Conservation (phyloP, 2,113 vertebrate genomes). For the Andinoacara biseriatus region DNA sequence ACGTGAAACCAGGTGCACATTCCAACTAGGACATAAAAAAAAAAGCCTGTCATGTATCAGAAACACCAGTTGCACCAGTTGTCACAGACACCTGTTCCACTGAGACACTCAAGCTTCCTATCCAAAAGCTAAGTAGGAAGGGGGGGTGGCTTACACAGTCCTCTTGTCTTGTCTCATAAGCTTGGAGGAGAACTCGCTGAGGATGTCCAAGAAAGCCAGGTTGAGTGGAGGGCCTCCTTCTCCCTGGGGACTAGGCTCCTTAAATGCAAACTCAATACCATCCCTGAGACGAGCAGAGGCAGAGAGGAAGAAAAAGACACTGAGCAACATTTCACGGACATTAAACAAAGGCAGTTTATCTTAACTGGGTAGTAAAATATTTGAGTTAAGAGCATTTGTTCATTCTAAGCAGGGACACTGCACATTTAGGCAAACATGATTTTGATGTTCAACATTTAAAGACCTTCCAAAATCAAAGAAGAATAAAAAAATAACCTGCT, state of each 20-base stretch:
- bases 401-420: not conserved
- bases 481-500: not conserved
- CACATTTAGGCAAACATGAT: not conserved
- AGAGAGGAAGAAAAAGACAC: constrained; percentile 1
- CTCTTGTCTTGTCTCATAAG: constrained; percentile 98
- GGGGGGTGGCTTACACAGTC: constrained; percentile 92
- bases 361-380: not conserved
- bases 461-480: not conserved
- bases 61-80: constrained; percentile 64
- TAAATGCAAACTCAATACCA: constrained; percentile 99
- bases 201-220: constrained; percentile 97
- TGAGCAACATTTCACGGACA: not conserved
- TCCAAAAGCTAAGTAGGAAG: not conserved
- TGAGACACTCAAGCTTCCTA: constrained; percentile 9
- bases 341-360: not conserved
- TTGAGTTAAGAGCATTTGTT: not conserved
- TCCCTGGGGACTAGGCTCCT: constrained; percentile 97
- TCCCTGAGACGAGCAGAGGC: constrained; percentile 80
- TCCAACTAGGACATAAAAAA: constrained; percentile 25
- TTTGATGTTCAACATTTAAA: not conserved
- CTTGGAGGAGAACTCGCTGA: constrained; percentile 99
- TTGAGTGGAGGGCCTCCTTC: constrained; percentile 95
- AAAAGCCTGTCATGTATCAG: not conserved
- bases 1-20: constrained; percentile 48
- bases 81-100: constrained; percentile 64